These are phyloP conservation scores for Arremon brunneinucha DNA, from an alignment of 2,797 vertebrate genomes.

Conservation along the genomic window DNA sequence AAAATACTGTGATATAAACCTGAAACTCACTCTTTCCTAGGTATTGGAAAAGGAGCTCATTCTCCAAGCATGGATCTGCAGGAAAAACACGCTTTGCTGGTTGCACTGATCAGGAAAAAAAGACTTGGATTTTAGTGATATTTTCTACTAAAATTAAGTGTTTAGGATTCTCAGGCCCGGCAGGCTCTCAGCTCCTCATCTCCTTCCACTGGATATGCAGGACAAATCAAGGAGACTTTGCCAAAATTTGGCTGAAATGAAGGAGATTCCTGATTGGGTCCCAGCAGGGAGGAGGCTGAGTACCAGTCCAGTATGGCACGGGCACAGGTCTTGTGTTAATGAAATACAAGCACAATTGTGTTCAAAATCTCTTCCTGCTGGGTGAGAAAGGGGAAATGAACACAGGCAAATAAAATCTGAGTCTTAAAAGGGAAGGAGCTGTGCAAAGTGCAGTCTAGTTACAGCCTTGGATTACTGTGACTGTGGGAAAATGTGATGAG, in stretches of 20 bases:
- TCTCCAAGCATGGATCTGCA: not conserved
- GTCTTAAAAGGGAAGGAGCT: not conserved
- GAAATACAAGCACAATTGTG: not conserved
- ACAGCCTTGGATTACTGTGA: not conserved
- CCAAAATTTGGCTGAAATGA: not conserved
- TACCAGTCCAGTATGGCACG: not conserved
- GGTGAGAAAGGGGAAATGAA: slow-evolving; percentile 3
- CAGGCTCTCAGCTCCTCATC: not conserved
- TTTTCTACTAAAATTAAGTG: not conserved
- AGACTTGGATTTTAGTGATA: not conserved
- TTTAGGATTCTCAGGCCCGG: not conserved
- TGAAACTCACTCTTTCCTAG: not conserved
- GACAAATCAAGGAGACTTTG: not conserved
- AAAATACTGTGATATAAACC: not conserved
- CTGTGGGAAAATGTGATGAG: slow-evolving; percentile 55
- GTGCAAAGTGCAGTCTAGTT: not conserved
- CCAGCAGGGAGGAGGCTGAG: not conserved
- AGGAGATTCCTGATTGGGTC: not conserved
- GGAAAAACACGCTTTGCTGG: not conserved
- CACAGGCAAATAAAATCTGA: slow-evolving; percentile 1
- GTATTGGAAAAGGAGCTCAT: not conserved
- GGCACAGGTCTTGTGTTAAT: not conserved
- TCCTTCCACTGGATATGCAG: not conserved
- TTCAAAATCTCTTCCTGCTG: slow-evolving; percentile 13
- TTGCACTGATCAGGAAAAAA: not conserved